Evolutionary conservation across 2,797 vertebrate species (phyloP), one percentile per base, ranked within the genome.

Genomic region (Ataeniobius toweri): DNA sequence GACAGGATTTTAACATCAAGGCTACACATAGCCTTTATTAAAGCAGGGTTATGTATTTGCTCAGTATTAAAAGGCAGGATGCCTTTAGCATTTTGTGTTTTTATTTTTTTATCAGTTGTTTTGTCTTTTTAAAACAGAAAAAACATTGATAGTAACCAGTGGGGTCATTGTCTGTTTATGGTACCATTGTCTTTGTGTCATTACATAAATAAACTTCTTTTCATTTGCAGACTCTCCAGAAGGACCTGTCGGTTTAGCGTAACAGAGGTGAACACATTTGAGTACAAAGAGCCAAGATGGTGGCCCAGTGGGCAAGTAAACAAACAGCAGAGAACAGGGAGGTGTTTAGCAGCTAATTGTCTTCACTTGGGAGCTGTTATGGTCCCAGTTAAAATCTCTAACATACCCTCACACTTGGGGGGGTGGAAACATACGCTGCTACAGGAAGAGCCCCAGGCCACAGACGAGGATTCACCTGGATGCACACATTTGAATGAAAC

Each of bases 401-500:
- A 92, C 88, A 82, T 85, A 58, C 41, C 89, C 88, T 79, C 58
- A 18, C 77, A 73, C 76, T 85, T 61, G 82, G 65, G 77, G 77
- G 83, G 83, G 73, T 84, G 91, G 90, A 93, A 92, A 92, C 86
- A 90, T 89, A 94, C 77, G 46, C 92, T 82, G 87, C 87, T 90
- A 93, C 95, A 95, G 95, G 95, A 96, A 95, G 93, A 93, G 94
- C 95, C 95, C 74, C 71, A 82, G 94, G 95, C 89, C 92, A 81
- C 56, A 56, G 76, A 82, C 86, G 75, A 83, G 28, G 72, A 83
- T 46, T 50, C 80, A 85, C 85, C 85, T 86, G 77, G 75, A 81
- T 69, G 51, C 77, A 76, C 70, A 71, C 80, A 84, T 73, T 50
- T 68, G 65, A 74, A 63, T 22, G 8, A 82, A 48, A 63, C 58